Percentiles rank a stretch among this genome's conserved stretches.
Conservation (phyloP, 35 echinoderm and acorn worm genomes). For the Ophiothrix spiculata region DNA sequence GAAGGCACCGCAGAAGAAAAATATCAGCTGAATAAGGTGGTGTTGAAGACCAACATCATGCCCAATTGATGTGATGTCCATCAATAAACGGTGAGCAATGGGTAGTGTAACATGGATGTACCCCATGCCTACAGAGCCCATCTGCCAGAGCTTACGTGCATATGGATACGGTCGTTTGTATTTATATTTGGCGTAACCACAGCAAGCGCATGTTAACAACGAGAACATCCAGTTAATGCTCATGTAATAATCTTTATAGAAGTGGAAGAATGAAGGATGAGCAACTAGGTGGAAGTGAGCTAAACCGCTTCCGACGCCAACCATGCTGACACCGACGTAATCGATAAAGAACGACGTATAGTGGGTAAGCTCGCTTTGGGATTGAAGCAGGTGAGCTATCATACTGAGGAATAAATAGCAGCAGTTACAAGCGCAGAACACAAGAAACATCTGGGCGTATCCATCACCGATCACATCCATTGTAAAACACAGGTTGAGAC, state of each 20-base stretch:
- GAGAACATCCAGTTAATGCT: conserved; percentile 51
- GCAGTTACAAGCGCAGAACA: conserved; percentile 71
- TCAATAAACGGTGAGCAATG: conserved; percentile 52
- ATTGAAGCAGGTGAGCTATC: conserved; percentile 80
- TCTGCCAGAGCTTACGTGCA: conserved; percentile 76
- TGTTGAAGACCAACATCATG: conserved; percentile 44
- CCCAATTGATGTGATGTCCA: conserved; percentile 10
- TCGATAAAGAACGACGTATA: conserved; percentile 92
- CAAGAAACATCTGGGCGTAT: conserved; percentile 58
- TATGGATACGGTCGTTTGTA: conserved; percentile 75
- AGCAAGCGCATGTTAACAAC: conserved; percentile 59
- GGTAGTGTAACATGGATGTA: conserved; percentile 46
- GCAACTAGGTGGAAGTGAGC: conserved; percentile 59
- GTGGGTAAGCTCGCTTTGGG: conserved; percentile 69
- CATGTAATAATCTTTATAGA: conserved; percentile 39
- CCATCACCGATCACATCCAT: conserved; percentile 62
- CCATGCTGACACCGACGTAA: conserved; percentile 79
- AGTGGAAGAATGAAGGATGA: conserved; percentile 53
- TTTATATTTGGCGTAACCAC: conserved; percentile 80
- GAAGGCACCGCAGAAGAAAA: conserved; percentile 51
- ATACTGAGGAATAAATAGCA: conserved; percentile 59
- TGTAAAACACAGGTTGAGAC: conserved; percentile 34
- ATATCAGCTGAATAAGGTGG: conserved; percentile 44
- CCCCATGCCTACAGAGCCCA: conserved; percentile 55
- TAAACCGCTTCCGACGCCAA: conserved; percentile 52